Conservation (phyloP, 2,113 vertebrate genomes). For the Terrapene triunguis region DNA sequence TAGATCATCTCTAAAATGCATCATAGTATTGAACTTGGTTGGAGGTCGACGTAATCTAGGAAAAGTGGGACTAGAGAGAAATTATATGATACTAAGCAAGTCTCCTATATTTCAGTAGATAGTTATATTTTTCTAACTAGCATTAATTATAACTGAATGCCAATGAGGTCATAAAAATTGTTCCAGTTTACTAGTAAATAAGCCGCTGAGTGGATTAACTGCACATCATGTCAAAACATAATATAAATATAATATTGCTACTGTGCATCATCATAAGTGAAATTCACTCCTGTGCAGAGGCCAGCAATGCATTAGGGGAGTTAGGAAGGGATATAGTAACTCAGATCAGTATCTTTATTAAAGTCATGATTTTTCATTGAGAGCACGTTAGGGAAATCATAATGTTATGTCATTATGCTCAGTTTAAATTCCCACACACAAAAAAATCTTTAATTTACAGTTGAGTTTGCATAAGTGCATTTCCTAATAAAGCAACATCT, state of each 20-base stretch:
- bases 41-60: not conserved
- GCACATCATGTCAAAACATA: not conserved
- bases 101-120: not conserved
- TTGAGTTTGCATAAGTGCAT: not conserved
- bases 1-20: not conserved
- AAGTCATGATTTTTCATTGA: not conserved
- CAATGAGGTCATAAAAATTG: not conserved
- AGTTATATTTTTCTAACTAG: not conserved
- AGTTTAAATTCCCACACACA: not conserved
- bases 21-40: not conserved
- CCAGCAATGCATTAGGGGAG: not conserved
- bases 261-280: not conserved
- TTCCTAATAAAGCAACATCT: not conserved
- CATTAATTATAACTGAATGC: not conserved
- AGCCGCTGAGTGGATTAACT: not conserved
- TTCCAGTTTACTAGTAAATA: not conserved
- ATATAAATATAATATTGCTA: not conserved
- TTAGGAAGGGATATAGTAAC: not conserved
- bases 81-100: not conserved
- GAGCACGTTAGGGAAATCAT: not conserved
- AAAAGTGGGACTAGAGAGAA: not conserved
- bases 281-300: rapidly evolving
- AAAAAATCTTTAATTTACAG: not conserved
- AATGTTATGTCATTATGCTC: not conserved
- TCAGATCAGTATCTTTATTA: not conserved